Base-by-base conservation (phyloP, 1,140 invertebrate species). In the Drosophila parvula region DNA sequence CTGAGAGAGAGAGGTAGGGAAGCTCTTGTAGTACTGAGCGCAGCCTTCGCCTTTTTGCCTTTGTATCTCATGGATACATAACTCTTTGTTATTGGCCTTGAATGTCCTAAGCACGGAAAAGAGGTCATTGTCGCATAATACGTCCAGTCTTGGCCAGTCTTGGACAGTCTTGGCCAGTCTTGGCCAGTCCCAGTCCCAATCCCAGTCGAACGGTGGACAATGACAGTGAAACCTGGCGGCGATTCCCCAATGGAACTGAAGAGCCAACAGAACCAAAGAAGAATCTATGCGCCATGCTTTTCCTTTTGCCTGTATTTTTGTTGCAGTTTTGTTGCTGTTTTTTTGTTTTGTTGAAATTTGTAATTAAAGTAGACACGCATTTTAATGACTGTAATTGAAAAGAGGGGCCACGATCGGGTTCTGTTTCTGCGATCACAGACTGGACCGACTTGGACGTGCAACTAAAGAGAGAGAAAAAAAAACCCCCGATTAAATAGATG, bases 91-190 rank as follows among this genome's bases (percentile, higher is more conserved):
- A 79, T 79, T 79, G 77, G 77, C 77, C 77, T 79, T 79, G 77
- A 79, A 79, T 79, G 68, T 79, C 77, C 77, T 79, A 79, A 79
- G 77, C 77, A 79, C 77, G 77, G 77, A 79, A 79, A 79, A 79
- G 77, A 79, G 77, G 77, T 79, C 77, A 79, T 79, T 79, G 77
- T 79, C 77, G 77, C 77, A 79, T 79, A 79, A 79, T 79, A 79
- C 61, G 16, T 75, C 58, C 34, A 55, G 51, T 27, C 18, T 34
- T 71, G 65, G 60, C 60, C 53, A 55, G 55, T 41, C 55, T 22
- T 22, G 22, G 22, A 1, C 53, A 69, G 44, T 57, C 7, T 30
- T 63, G 27, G 16, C 14, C 51, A 28, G 34, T 27, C 44, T 50
- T 50, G 47, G 14, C 30, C 27, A 38, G 55, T 28, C 27, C 43